Base-by-base conservation (phyloP, 2,888 invertebrate genomes). In the Watsonalla cultraria region DNA sequence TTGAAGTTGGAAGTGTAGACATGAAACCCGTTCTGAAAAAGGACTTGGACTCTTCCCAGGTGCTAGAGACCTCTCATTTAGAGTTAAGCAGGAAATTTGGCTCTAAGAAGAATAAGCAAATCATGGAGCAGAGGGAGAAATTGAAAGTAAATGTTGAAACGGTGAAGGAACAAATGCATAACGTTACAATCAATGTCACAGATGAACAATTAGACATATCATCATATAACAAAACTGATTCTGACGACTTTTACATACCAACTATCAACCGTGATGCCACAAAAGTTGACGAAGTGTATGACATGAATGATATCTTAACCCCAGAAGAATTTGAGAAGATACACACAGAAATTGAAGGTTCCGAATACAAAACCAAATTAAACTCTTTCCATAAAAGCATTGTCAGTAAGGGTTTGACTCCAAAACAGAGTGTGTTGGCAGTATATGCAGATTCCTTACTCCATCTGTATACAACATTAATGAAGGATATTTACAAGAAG, bases 81-180 rank as follows among this genome's bases (percentile, higher is more conserved):
- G 90, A 90, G 52, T 75, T 94, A 0, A 92, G 92, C 49, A 92
- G 93, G 65, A 90, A 93, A 60, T 94, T 94, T 68, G 94, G 94
- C 2, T 94, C 94, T 0, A 94, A 94, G 60, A 92, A 88, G 66
- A 84, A 85, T 0, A 94, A 92, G 69, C 78, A 93, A 61, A 77
- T 78, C 50, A 91, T 92, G 56, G 94, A 94, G 62, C 93, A 93
- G n/a, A 76, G 73, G 0, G 93, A 94, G 68, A 91, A 90, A 68
- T 71, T 93, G 51, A 92, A 92, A 70, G 78, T 93, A 0, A 92
- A 93, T 58, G 84, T 93, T 0, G 85, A 92, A 13, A 88, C 91
- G 0, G 92, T 93, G 0, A 91, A 91, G 0, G 91, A 93, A 39
- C 92, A 93, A 56, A 84, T 94, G 73, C 90, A 92, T 60, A 82